phyloP scores from a whole-genome alignment of 2,113 vertebrate genomes.

The Strix uralensis region DNA sequence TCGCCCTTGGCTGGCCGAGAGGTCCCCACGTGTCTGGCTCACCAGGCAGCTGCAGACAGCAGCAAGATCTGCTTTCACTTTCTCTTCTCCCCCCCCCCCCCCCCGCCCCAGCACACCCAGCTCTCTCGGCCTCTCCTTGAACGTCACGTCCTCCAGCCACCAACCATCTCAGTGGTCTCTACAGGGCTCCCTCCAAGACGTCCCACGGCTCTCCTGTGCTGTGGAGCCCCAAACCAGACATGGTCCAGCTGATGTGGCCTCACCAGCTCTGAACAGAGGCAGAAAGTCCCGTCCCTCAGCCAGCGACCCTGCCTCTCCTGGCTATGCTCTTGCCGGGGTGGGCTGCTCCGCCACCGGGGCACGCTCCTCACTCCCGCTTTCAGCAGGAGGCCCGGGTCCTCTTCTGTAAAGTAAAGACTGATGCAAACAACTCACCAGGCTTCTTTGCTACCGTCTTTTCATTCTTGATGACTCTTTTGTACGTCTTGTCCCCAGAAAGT shows the following conservation, averaged over 20 bases:
- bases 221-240: background rate
- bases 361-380: no score
- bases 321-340: no score
- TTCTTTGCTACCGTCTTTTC: background rate
- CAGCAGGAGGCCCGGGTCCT: no score
- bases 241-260: background rate
- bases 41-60: background rate
- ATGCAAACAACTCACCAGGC: background rate
- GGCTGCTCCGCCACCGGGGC: no score
- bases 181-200: background rate
- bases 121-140: background rate
- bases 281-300: background rate
- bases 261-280: background rate
- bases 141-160: background rate
- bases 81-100: background rate
- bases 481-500: background rate
- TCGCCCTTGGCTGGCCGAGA: background rate
- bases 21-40: background rate
- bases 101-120: background rate
- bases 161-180: background rate
- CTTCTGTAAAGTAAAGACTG: background rate
- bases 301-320: no score
- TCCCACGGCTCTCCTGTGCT: no score
- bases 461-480: background rate
- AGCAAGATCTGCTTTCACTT: rapidly evolving